Conservation (phyloP, 2,888 invertebrate genomes). For the Metopia argyrocephala region DNA sequence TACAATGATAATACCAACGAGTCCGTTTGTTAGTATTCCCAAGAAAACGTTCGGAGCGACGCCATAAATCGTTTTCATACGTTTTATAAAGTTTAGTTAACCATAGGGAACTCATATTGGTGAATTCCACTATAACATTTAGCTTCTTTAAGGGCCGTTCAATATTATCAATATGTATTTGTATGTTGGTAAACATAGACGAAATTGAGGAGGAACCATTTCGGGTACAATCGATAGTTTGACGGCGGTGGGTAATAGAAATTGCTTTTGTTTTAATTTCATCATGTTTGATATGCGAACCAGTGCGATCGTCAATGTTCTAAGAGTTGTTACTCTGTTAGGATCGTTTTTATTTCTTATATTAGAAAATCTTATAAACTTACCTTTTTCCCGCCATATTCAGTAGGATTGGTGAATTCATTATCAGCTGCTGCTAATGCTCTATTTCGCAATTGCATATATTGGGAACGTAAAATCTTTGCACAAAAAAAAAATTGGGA, state of each 20-base stretch:
- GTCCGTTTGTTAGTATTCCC: not conserved
- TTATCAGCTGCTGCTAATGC: not conserved
- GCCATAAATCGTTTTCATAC: slow-evolving; percentile 56
- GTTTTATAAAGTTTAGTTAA: slow-evolving; percentile 29
- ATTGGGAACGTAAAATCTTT: slow-evolving; percentile 51
- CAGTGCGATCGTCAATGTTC: not conserved
- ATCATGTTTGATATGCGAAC: too few relatives aligned
- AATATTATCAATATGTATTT: slow-evolving; percentile 32
- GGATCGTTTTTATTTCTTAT: too few relatives aligned
- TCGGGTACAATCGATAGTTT: not conserved
- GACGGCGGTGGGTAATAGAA: not conserved
- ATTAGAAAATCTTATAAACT: not conserved
- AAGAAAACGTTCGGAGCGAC: not conserved
- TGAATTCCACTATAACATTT: slow-evolving; percentile 39
- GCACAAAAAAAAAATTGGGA: not conserved
- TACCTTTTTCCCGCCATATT: too few relatives aligned
- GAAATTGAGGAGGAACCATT: not conserved
- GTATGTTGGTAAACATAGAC: not conserved
- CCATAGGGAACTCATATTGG: slow-evolving; percentile 27
- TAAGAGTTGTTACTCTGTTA: not conserved
- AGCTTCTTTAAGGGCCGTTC: slow-evolving; percentile 18
- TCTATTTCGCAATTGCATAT: slow-evolving; percentile 23
- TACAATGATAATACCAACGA: slow-evolving; percentile 31
- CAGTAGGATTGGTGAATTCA: not conserved
- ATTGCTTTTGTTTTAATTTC: not conserved